A percentile compares a stretch with the other conserved stretches of the same genome.
Evolutionary conservation across 2,888 invertebrate genomes (phyloP).

Genomic region (Tetramorium bicarinatum): DNA sequence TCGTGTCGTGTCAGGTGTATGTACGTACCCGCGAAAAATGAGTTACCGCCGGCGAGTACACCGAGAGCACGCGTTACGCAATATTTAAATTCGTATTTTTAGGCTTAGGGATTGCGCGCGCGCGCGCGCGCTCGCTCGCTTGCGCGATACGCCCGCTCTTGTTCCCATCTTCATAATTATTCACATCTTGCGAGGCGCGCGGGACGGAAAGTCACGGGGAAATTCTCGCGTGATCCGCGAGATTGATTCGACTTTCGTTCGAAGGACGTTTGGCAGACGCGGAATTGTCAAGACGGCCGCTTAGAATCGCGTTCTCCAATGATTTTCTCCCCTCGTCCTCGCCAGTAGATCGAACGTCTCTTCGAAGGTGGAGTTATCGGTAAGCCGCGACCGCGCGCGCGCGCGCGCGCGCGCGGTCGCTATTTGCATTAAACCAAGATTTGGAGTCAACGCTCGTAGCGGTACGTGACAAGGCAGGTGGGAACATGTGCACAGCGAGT

Average conservation of each 20-base stretch:
- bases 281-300: neutral
- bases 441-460: conserved; percentile 39
- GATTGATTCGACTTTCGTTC: neutral
- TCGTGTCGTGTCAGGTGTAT: neutral
- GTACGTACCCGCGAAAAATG: conserved; percentile 24
- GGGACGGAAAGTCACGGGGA: neutral
- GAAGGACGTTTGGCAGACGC: neutral
- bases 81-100: conserved; percentile 56
- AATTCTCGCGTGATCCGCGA: neutral
- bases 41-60: conserved; percentile 25
- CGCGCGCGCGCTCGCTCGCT: neutral
- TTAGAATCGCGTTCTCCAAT: neutral
- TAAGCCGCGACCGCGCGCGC: neutral
- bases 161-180: neutral
- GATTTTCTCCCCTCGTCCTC: neutral
- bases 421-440: conserved; percentile 48
- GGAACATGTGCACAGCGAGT: conserved; percentile 11
- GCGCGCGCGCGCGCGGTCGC: neutral
- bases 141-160: neutral
- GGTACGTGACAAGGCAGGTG: conserved; percentile 25
- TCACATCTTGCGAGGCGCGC: neutral
- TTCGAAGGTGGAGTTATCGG: conserved; percentile 11
- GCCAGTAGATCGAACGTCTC: neutral
- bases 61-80: conserved; percentile 41
- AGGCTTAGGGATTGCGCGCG: conserved; percentile 22